These are phyloP conservation scores for Cerastis rubricosa DNA, from an alignment of 2,888 invertebrate species.

Conservation along the genomic window DNA sequence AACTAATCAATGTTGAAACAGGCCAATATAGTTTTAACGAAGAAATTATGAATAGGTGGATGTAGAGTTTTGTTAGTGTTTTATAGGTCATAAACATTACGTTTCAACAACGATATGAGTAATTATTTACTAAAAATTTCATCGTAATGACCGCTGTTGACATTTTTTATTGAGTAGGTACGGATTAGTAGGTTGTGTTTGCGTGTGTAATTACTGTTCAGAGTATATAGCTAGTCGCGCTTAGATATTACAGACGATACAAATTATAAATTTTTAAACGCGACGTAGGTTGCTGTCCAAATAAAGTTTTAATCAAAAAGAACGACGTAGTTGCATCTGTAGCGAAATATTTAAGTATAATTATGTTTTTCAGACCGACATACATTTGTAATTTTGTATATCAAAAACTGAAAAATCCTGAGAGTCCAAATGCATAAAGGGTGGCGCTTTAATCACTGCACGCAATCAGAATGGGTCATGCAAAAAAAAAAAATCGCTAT, in stretches of 20 bases:
- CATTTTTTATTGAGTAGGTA: slow-evolving; percentile 41
- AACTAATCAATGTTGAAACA: slow-evolving; percentile 11
- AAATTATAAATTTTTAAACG: neutral
- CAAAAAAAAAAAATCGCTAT: neutral
- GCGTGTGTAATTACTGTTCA: slow-evolving; percentile 41
- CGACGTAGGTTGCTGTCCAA: neutral
- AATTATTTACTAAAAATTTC: slow-evolving; percentile 39
- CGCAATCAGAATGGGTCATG: neutral
- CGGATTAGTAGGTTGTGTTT: slow-evolving; percentile 29
- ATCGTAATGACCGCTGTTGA: slow-evolving; percentile 37
- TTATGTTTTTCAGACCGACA: neutral
- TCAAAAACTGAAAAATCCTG: neutral
- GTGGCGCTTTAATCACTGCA: neutral
- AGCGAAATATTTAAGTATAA: neutral
- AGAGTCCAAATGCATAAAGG: neutral
- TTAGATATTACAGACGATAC: slow-evolving; percentile 28
- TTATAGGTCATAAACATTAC: slow-evolving; percentile 23
- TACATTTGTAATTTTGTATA: neutral
- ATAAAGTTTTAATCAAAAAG: neutral
- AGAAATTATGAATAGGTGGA: slow-evolving; percentile 28
- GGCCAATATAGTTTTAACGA: slow-evolving; percentile 8
- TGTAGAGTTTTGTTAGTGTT: slow-evolving; percentile 31
- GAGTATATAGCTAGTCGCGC: slow-evolving; percentile 20
- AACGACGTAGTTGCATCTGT: neutral
- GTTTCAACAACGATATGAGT: slow-evolving; percentile 18